These are phyloP conservation scores for Mayetiola destructor DNA, from an alignment of 2,888 invertebrate genomes.

Conservation along the genomic window DNA sequence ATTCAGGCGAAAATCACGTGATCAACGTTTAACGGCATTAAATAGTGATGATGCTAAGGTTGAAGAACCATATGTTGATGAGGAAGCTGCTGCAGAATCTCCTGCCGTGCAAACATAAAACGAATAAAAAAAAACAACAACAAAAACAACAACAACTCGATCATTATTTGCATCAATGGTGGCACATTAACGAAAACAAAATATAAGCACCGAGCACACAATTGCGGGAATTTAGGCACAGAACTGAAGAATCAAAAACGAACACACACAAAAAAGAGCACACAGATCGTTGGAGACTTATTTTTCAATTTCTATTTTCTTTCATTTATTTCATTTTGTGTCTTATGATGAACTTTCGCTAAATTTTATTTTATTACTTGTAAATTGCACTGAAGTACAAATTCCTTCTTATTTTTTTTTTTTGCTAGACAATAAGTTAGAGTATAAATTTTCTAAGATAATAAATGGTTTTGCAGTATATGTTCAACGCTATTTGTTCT, in stretches of 20 bases:
- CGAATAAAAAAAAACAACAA: not conserved
- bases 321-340: not conserved
- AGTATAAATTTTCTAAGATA: not conserved
- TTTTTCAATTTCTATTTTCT: not conserved
- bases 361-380: not conserved
- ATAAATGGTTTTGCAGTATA: not conserved
- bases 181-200: too few species aligned
- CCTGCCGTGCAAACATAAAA: not conserved
- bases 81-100: too few species aligned
- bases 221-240: not conserved
- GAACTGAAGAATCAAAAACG: not conserved
- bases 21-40: not conserved
- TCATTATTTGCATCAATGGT: too few species aligned
- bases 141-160: not conserved
- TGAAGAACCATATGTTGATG: not conserved
- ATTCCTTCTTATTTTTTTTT: not conserved
- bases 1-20: not conserved
- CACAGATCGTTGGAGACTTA: not conserved
- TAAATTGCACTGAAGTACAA: slow-evolving; percentile 11
- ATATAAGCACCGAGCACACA: too few species aligned
- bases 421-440: not conserved
- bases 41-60: not conserved
- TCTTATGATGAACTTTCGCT: not conserved
- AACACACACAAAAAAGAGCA: not conserved
- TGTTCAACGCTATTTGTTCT: not conserved